Base-by-base conservation (phyloP, 2,113 vertebrate species). In the Rhynchopsitta pachyrhyncha region DNA sequence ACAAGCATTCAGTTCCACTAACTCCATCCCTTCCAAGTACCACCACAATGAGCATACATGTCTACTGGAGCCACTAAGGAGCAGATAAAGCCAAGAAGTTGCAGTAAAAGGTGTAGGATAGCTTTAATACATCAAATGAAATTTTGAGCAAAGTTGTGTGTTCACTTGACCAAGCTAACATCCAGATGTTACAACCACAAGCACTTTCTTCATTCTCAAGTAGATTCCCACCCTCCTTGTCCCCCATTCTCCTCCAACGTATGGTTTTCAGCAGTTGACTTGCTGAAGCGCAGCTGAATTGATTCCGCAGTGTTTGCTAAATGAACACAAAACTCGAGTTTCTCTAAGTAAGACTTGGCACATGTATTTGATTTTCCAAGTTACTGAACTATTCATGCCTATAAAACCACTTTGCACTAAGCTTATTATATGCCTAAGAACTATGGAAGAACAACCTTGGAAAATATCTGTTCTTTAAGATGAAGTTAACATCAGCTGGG, bases 391-490 rank as follows among this genome's bases (percentile, higher is more conserved):
- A 44, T 55, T 96, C 42, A 8, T n/a, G 55, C 66, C 97, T 71
- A 23, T 80, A 96, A 97, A 97, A 71, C 8, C 69, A 81, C 86
- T 97, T 69, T 93, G 90, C 93, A 91, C 62, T 7, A 46, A 74
- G 55, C 59, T 88, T 96, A 71, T 84, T 88, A 87, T 16, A 73
- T 13, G 12, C 84, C 74, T 69, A 91, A 91, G 66, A 91, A 82
- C 85, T 39, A 13, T 6, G 7, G 25, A 69, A 96, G 73, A 49
- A 53, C 29, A 42, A 66, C 46, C 75, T 80, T 78, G 28, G 94
- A 96, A 97, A 88, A 82, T 49, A 91, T 79, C 93, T 83, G 5
- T 82, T 89, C 91, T 83, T 52, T 82, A 96, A 95, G 90, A 28
- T 12, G 25, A 89, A 88, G 57, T 88, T 92, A 91, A 69, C 18